Base-by-base conservation (phyloP, 2,888 invertebrate genomes). In the Drosophila tanythrix region DNA sequence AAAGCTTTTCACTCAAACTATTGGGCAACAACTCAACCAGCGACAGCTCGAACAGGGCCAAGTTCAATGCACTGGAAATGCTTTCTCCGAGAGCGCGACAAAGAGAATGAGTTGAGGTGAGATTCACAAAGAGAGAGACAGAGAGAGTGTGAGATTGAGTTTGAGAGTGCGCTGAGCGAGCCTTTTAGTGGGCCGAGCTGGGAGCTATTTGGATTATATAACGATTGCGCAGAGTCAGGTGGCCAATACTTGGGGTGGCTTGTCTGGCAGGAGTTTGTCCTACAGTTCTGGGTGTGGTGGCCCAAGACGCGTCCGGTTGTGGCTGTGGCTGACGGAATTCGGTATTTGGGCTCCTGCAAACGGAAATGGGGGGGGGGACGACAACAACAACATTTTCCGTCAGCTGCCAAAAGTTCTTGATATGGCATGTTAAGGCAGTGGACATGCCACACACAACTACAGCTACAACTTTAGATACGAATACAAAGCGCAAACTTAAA, bases 61-160 rank as follows among this genome's bases (percentile, higher is more conserved):
- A 83, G 85, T 86, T 86, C 85, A 86, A 83, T 62, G 90, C 50
- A 89, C 90, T 71, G 57, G 58, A 70, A 70, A 46, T 27, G 38
- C 21, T 27, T 51, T 18, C 29, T n/a, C 3, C 18, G 27, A 51
- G 29, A n/a, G n/a, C 48, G 8, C 21, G 21, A 6, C 21, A 8
- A 4, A 29, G 29, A 11, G 29, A 51, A 18, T 46, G 46, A 46
- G 46, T 46, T 46, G 46, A 46, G 46, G 25, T 46, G 46, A 46
- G 46, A 46, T 25, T 25, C 15, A 36, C 31, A 50, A 13, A 51
- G 38, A 53, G 35, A 55, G 48, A 40, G 11, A n/a, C 31, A 51
- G 40, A 31, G 50, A 29, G 58, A 29, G 36, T 51, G 66, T 50
- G 50, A 46, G n/a, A 38, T 4, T 35, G 13, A 13, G 40, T 10